Evolutionary conservation across 1,140 invertebrate genomes (phyloP).

Genomic region (Archegozetes longisetosus): DNA sequence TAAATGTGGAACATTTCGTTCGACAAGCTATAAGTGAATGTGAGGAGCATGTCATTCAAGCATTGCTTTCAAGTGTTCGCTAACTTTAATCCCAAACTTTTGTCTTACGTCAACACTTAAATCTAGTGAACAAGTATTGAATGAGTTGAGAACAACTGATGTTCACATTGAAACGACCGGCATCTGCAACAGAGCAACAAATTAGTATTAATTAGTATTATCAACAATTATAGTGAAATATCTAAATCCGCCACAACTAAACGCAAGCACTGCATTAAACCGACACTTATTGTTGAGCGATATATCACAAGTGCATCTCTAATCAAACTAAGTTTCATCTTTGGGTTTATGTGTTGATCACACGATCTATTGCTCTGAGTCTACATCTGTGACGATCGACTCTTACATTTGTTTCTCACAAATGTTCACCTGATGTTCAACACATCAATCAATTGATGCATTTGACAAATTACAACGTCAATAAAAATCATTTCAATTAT

Average conservation of each 20-base stretch:
- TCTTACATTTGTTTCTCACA: slow-evolving; percentile 74
- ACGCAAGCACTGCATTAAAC: slow-evolving; percentile 7
- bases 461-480: slow-evolving; percentile 95
- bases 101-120: slow-evolving; percentile 71
- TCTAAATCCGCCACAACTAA: slow-evolving; percentile 44
- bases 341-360: slow-evolving; percentile 82
- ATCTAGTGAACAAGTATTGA: slow-evolving; percentile 63
- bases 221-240: slow-evolving; percentile 79
- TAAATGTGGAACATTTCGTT: no score
- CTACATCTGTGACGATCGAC: slow-evolving; percentile 85
- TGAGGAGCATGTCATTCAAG: slow-evolving; percentile 47
- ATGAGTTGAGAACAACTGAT: slow-evolving; percentile 19
- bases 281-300: slow-evolving; percentile 67
- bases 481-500: slow-evolving; percentile 74
- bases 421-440: slow-evolving; percentile 22
- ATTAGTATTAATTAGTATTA: slow-evolving; percentile 86
- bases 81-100: slow-evolving; percentile 87
- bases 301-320: slow-evolving; percentile 66
- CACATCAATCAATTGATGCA: slow-evolving; percentile 75
- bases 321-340: slow-evolving; percentile 92
- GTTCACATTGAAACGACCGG: slow-evolving; percentile 43
- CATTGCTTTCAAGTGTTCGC: slow-evolving; percentile 41
- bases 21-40: slow-evolving; percentile 62
- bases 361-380: slow-evolving; percentile 77
- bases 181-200: slow-evolving; percentile 81